phyloP scores from a whole-genome alignment of 2,888 invertebrate genomes.

The Eueremaeus valkanovi region DNA sequence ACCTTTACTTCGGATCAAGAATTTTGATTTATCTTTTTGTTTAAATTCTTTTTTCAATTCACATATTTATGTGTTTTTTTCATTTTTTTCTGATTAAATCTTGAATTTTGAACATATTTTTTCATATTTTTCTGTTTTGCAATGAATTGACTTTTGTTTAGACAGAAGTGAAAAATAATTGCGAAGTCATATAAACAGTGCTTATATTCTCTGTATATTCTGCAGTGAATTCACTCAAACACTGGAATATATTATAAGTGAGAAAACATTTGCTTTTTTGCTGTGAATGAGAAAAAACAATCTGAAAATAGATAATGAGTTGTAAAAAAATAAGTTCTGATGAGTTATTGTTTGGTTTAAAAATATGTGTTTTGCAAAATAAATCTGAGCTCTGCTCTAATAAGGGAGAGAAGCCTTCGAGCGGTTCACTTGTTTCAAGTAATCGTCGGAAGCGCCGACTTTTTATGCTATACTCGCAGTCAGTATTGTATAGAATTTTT shows the following conservation, averaged over 20 bases:
- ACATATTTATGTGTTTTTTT: too few species aligned
- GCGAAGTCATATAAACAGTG: not conserved
- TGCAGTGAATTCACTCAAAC: too few species aligned
- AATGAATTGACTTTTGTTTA: not conserved
- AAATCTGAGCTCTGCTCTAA: not conserved
- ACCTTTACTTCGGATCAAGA: too few species aligned
- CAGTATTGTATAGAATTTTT: not conserved
- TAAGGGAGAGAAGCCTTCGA: not conserved
- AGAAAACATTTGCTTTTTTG: not conserved
- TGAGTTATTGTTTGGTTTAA: not conserved
- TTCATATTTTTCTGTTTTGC: not conserved
- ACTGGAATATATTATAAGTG: too few species aligned
- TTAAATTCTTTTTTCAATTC: too few species aligned
- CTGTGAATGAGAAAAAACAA: not conserved
- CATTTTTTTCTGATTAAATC: not conserved
- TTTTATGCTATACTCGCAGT: not conserved
- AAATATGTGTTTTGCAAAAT: not conserved
- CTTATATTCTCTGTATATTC: too few species aligned
- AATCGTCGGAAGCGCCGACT: not conserved
- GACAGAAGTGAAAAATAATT: not conserved
- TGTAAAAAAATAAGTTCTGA: too few species aligned
- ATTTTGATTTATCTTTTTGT: too few species aligned
- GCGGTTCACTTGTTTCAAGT: not conserved
- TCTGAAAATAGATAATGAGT: too few species aligned
- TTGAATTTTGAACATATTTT: not conserved